Conservation (phyloP, 2,888 invertebrate species). For the Cryptops parisi region DNA sequence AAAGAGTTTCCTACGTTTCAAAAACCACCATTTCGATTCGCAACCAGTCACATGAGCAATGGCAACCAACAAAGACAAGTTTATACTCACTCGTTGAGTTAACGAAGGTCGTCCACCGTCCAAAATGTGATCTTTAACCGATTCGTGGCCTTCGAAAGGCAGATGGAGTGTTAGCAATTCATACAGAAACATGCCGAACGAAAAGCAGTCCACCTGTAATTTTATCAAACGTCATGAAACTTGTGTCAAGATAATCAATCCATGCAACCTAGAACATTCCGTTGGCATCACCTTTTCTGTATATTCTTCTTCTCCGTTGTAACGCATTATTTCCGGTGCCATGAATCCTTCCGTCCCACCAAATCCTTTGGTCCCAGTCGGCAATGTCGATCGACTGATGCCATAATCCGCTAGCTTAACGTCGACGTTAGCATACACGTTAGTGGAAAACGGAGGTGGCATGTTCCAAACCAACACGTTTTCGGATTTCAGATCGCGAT, state of each 20-base stretch:
- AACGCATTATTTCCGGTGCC: conserved; percentile 97
- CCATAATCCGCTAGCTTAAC: conserved; percentile 97
- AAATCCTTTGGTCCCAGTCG: conserved; percentile 89
- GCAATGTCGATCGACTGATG: conserved; percentile 72
- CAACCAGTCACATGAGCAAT: not conserved
- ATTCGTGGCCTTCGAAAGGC: conserved; percentile 92
- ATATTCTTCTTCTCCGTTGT: conserved; percentile 97
- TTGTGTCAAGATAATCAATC: no score
- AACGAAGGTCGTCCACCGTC: conserved; percentile 87
- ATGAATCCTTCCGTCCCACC: conserved; percentile 99
- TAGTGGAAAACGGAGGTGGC: conserved; percentile 56
- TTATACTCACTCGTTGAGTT: conserved; percentile 52
- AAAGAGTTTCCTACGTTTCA: conserved; percentile 50
- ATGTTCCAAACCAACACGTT: conserved; percentile 97
- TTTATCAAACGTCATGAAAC: not conserved
- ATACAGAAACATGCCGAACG: conserved; percentile 97
- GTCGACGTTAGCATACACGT: conserved; percentile 40
- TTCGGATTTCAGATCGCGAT: conserved; percentile 85
- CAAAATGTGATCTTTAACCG: conserved; percentile 88
- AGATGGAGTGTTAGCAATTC: conserved; percentile 83
- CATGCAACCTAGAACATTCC: no score
- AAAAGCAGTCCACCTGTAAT: conserved; percentile 83
- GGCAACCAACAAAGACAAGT: not conserved
- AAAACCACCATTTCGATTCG: conserved; percentile 1
- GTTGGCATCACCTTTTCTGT: conserved; percentile 64